Conservation (phyloP, 2,888 invertebrate species). For the Ferrisia virgata region DNA sequence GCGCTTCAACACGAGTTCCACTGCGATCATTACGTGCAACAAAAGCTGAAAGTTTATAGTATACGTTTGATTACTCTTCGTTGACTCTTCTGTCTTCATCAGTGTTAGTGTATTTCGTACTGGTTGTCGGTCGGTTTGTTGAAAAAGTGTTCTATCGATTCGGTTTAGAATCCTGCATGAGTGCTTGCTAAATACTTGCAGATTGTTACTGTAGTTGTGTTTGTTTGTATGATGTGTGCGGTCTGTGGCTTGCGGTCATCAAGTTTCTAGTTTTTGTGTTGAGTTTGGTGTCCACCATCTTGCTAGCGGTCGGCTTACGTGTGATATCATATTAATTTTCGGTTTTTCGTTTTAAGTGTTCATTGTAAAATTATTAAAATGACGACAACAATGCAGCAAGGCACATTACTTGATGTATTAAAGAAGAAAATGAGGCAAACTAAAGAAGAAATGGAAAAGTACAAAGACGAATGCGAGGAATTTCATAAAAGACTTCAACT, state of each 20-base stretch:
- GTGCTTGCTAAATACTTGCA: constrained; percentile 37
- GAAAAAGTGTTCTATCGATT: constrained; percentile 33
- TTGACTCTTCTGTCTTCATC: no score
- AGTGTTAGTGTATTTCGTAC: constrained; percentile 18
- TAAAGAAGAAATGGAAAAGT: constrained; percentile 98
- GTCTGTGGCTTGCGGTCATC: constrained; percentile 43
- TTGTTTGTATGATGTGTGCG: constrained; percentile 42
- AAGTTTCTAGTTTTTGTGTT: constrained; percentile 35
- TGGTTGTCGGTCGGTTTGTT: constrained; percentile 10
- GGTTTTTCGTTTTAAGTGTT: constrained; percentile 31
- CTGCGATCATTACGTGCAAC: neutral
- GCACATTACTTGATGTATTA: constrained; percentile 90
- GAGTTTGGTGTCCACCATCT: constrained; percentile 44
- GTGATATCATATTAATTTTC: constrained; percentile 32
- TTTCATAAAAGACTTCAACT: constrained; percentile 91
- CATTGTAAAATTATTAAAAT: constrained; percentile 56
- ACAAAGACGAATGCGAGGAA: constrained; percentile 96
- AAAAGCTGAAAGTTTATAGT: constrained; percentile 12
- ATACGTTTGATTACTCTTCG: neutral
- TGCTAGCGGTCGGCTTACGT: constrained; percentile 34
- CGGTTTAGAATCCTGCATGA: neutral
- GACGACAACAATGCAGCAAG: constrained; percentile 88
- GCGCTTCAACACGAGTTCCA: no score
- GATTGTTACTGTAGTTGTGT: constrained; percentile 37
- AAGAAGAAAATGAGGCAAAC: constrained; percentile 99